Conservation (phyloP, 2,888 invertebrate species). For the Vanessa cardui region DNA sequence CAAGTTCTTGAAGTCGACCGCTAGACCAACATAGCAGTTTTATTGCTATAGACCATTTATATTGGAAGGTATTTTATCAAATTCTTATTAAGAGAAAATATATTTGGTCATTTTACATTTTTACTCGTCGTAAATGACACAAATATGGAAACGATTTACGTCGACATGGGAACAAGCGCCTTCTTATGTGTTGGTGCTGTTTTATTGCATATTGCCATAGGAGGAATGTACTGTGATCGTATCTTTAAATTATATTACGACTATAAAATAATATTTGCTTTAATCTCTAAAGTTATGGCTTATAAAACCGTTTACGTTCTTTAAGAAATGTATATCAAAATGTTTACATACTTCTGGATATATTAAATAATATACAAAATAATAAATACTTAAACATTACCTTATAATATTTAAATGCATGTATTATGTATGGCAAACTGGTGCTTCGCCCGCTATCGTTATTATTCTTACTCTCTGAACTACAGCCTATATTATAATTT, state of each 20-base stretch:
- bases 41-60: too few species aligned
- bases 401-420: too few species aligned
- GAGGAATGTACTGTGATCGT: background rate
- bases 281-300: slow-evolving; percentile 6
- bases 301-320: background rate
- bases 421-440: too few species aligned
- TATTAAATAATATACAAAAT: too few species aligned
- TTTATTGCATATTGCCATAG: slow-evolving; percentile 32
- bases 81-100: slow-evolving; percentile 3
- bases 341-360: too few species aligned
- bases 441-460: too few species aligned
- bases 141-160: slow-evolving; percentile 17
- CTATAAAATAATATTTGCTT: slow-evolving; percentile 6
- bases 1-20: background rate
- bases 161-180: slow-evolving; percentile 16
- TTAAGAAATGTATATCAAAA: background rate
- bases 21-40: background rate
- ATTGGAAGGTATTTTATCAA: background rate
- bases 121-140: slow-evolving; percentile 17
- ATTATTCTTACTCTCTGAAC: too few species aligned
- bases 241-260: slow-evolving; percentile 1
- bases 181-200: slow-evolving; percentile 21
- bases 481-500: too few species aligned
- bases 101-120: slow-evolving; percentile 11
- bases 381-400: too few species aligned